Conservation (phyloP, 2,797 vertebrate genomes). For the Myotis daubentonii region DNA sequence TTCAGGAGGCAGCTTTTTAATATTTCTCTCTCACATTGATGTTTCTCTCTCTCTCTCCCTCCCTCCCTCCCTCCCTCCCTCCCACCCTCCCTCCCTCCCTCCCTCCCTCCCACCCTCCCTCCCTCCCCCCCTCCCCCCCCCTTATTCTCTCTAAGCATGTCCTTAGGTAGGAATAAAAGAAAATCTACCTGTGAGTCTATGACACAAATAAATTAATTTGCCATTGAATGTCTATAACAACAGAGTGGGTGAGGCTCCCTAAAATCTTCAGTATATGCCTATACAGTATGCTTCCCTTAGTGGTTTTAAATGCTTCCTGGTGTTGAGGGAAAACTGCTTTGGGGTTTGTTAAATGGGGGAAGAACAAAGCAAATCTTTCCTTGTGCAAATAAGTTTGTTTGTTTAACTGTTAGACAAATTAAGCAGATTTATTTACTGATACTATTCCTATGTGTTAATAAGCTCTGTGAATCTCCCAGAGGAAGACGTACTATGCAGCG, state of each 20-base stretch:
- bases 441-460: slow-evolving; percentile 10
- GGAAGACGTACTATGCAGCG: background rate
- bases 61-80: too few species aligned
- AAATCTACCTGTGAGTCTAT: background rate
- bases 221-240: background rate
- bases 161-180: background rate
- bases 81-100: background rate
- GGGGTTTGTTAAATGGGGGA: background rate
- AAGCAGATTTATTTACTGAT: slow-evolving; percentile 55
- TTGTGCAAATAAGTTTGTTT: slow-evolving; percentile 38
- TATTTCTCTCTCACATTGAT: background rate
- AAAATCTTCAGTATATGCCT: background rate
- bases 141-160: background rate
- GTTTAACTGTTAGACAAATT: slow-evolving; percentile 41
- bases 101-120: background rate
- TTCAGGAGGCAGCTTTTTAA: background rate
- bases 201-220: background rate
- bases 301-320: background rate
- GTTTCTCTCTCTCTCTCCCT: too few species aligned
- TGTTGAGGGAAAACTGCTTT: background rate
- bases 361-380: slow-evolving; percentile 39
- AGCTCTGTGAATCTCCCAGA: background rate
- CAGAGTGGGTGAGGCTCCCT: background rate
- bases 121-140: background rate
- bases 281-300: background rate